phyloP scores from a whole-genome alignment of 2,888 invertebrate genomes.

The Lasioglossum zephyrum region DNA sequence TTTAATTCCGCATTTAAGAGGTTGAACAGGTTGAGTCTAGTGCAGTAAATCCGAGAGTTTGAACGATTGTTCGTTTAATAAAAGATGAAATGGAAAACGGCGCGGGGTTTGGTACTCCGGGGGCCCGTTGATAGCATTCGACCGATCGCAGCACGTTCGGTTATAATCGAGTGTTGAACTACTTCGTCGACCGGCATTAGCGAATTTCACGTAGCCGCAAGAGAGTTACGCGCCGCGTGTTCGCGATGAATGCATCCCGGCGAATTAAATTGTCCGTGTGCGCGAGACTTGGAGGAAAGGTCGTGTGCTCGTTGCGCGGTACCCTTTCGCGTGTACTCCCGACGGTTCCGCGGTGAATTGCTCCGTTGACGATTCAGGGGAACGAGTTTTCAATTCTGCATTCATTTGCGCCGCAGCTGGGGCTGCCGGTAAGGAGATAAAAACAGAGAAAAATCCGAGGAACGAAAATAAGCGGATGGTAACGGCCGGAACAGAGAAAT shows the following conservation, averaged over 20 bases:
- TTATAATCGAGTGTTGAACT: conserved; percentile 29
- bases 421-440: background rate
- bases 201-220: conserved; percentile 22
- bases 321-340: conserved; percentile 22
- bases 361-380: conserved; percentile 41
- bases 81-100: background rate
- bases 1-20: no score
- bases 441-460: background rate
- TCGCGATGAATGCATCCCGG: conserved; percentile 28
- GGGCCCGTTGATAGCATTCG: conserved; percentile 29
- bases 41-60: background rate
- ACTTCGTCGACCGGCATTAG: conserved; percentile 18
- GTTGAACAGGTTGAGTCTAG: no score
- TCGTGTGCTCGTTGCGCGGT: background rate
- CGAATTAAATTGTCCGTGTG: conserved; percentile 52
- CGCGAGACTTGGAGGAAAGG: conserved; percentile 26
- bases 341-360: conserved; percentile 31
- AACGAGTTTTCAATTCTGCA: conserved; percentile 32
- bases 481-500: background rate
- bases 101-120: background rate
- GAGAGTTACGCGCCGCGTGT: conserved; percentile 22
- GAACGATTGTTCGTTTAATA: background rate
- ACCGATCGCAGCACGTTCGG: conserved; percentile 14
- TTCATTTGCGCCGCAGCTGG: conserved; percentile 8
- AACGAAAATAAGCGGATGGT: background rate